A percentile compares a stretch with the other conserved stretches of the same genome.
Conservation (phyloP, 92 coral and sea anemone species). For the Micromussa lordhowensis region DNA sequence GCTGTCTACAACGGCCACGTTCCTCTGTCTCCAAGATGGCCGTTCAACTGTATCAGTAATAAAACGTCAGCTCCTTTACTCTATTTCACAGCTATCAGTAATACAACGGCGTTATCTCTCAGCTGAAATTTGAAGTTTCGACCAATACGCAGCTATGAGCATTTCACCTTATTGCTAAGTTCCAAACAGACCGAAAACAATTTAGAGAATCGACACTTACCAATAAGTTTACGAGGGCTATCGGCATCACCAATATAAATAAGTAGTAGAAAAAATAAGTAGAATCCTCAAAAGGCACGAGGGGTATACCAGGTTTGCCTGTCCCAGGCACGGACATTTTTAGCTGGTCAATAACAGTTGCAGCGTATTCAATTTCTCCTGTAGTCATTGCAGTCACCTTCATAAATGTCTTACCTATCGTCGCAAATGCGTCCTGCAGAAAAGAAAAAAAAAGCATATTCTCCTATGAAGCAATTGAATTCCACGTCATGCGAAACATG, state of each 20-base stretch:
- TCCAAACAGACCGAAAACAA: background rate
- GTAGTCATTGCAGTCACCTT: conserved; percentile 87
- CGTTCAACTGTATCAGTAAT: too few species aligned
- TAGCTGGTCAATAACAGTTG: conserved; percentile 65
- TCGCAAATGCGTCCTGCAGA: conserved; percentile 68
- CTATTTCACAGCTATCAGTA: too few species aligned
- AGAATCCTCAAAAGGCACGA: conserved; percentile 58
- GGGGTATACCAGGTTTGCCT: background rate
- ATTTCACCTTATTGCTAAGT: background rate
- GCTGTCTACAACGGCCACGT: too few species aligned
- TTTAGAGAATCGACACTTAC: conserved; percentile 6
- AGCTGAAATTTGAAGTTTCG: too few species aligned
- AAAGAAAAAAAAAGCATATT: background rate
- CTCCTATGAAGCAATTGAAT: too few species aligned
- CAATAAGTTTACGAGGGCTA: conserved; percentile 64
- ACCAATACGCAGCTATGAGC: too few species aligned
- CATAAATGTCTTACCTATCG: conserved; percentile 65
- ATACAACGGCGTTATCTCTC: too few species aligned
- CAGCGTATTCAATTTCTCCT: conserved; percentile 85
- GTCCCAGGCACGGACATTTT: background rate
- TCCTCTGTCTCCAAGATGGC: too few species aligned
- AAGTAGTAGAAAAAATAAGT: conserved; percentile 48
- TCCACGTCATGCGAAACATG: too few species aligned
- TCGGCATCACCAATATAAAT: conserved; percentile 65
- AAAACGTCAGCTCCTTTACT: too few species aligned